Evolutionary conservation across 1,140 invertebrate species (phyloP).

Genomic region (Cydia pomonella): DNA sequence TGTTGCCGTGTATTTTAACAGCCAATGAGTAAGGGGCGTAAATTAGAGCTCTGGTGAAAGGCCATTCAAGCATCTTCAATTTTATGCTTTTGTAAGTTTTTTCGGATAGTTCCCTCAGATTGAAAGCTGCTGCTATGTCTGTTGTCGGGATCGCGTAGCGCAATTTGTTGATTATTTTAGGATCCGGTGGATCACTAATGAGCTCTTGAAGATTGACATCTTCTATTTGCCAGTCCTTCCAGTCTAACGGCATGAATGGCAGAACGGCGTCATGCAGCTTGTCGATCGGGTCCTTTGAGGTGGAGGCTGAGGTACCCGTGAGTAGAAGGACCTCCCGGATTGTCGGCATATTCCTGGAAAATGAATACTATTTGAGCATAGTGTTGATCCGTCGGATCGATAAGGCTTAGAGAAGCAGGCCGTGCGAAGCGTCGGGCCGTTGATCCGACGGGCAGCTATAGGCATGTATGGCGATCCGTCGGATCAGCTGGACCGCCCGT

Average conservation of each 20-base stretch:
- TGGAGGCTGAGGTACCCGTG: not conserved
- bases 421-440: not conserved
- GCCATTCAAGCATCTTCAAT: slow-evolving; percentile 7
- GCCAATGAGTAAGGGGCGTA: slow-evolving; percentile 11
- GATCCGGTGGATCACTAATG: slow-evolving; percentile 3
- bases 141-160: slow-evolving; percentile 8
- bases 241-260: slow-evolving; percentile 6
- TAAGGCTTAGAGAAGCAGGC: not conserved
- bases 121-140: slow-evolving; percentile 18
- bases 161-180: not conserved
- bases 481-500: no score
- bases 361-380: not conserved
- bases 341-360: slow-evolving; percentile 5
- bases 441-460: no score
- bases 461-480: no score
- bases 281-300: not conserved
- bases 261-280: slow-evolving; percentile 12
- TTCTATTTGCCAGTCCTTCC: slow-evolving; percentile 19
- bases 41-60: not conserved
- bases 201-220: not conserved
- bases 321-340: not conserved
- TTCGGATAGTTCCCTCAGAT: not conserved
- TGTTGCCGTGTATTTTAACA: slow-evolving; percentile 2
- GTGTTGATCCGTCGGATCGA: not conserved
- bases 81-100: not conserved